A percentile compares a stretch with the other conserved stretches of the same genome.
These are phyloP conservation scores for Agonopterix subpropinquella DNA, from an alignment of 2,888 invertebrate genomes.

Conservation along the genomic window DNA sequence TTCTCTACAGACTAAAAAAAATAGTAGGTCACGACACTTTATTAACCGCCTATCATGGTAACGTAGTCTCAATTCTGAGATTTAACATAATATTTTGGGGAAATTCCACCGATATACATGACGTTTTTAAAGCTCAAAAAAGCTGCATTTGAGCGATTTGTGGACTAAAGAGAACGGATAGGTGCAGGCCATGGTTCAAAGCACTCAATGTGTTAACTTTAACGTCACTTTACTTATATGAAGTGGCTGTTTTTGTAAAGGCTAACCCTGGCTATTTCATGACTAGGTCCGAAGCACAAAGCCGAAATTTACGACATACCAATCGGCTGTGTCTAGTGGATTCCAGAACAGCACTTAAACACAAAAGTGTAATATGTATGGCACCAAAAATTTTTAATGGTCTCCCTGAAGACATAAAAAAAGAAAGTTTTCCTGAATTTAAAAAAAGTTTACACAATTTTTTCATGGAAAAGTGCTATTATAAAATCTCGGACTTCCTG, in stretches of 20 bases:
- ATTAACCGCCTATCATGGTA: background rate
- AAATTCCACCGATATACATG: background rate
- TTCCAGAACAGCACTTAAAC: background rate
- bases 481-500: no score
- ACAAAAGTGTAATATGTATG: background rate
- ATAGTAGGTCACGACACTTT: background rate
- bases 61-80: background rate
- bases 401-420: background rate
- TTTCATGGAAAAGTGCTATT: no score
- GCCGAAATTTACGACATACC: no score
- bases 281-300: no score
- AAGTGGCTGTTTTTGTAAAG: no score
- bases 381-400: background rate
- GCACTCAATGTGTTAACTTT: background rate
- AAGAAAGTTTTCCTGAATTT: background rate
- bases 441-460: no score
- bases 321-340: no score
- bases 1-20: background rate
- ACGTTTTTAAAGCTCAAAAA: background rate
- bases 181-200: background rate
- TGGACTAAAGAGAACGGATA: background rate
- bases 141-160: background rate
- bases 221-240: background rate
- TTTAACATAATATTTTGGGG: background rate
- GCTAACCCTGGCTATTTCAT: no score